These are phyloP conservation scores for Astropecten irregularis DNA, from an alignment of 53 echinoderm and acorn worm species.

Conservation along the genomic window DNA sequence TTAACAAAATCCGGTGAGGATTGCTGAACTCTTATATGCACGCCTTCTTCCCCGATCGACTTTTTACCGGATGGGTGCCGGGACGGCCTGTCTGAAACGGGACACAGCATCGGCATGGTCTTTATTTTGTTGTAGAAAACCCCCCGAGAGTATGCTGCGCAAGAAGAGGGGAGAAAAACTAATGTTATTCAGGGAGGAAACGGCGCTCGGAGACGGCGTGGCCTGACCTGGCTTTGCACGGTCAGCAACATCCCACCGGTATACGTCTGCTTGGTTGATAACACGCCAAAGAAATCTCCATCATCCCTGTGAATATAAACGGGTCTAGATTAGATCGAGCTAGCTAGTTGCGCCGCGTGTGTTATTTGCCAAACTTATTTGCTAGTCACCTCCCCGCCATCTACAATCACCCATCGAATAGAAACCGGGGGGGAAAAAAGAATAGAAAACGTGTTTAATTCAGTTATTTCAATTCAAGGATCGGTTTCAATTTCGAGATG, in stretches of 20 bases:
- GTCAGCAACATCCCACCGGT: too few species aligned
- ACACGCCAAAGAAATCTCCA: too few species aligned
- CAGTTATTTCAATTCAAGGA: not conserved
- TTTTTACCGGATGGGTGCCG: conserved; percentile 23
- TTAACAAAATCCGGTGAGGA: conserved; percentile 1
- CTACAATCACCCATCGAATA: not conserved
- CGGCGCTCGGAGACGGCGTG: not conserved
- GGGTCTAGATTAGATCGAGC: too few species aligned
- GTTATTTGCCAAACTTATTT: not conserved
- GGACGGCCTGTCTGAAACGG: not conserved
- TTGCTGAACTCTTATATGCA: conserved; percentile 20
- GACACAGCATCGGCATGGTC: not conserved
- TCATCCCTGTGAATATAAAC: too few species aligned
- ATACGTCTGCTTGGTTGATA: too few species aligned
- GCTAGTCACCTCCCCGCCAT: not conserved
- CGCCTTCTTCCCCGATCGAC: conserved; percentile 32
- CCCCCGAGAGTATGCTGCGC: not conserved
- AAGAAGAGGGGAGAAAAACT: not conserved
- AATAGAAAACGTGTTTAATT: not conserved
- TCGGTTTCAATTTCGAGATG: not conserved
- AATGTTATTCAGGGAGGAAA: not conserved
- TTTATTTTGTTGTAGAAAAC: conserved; percentile 23
- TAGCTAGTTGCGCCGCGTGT: not conserved
- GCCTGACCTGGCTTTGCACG: too few species aligned
- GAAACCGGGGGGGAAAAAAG: too few species aligned